Evolutionary conservation across 2,113 vertebrate genomes (phyloP), one percentile per base, ranked within the genome.

Genomic region (Chaetura pelagica): DNA sequence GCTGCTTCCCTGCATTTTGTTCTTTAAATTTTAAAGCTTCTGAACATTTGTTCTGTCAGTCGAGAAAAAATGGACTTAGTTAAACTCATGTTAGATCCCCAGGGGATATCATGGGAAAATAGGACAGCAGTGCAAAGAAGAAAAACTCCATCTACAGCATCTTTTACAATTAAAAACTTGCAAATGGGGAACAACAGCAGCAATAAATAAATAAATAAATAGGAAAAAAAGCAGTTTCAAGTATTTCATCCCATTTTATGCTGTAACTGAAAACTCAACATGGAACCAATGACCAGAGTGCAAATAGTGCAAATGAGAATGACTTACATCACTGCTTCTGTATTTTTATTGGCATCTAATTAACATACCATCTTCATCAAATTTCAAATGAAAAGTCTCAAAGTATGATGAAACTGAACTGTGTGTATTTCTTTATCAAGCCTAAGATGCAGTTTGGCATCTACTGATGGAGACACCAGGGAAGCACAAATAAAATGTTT

Each of bases 21-120:
- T 96, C 69, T 97, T 97, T 93, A 97, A 96, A 97, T 96, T 97
- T 97, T 96, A 96, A 97, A 97, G 88, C 94, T 75, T 90, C 86
- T 97, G 92, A 97, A 96, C 84, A 93, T 94, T 96, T 96, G 87
- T 89, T 95, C 92, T 95, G 90, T 93, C 95, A 96, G 90, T 96
- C 26, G 93, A 96, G 75, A 96, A 94, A 90, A 96, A 97, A 96
- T 89, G 94, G 93, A 95, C 95, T 97, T 90, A 93, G 89, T 97
- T 94, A 96, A 96, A 96, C 94, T 89, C 88, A 89, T 94, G 86
- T 94, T 93, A 93, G 85, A 93, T 94, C 94, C 96, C 95, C 59
- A 0, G 87, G 84, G 95, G 96, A 66, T 94, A 92, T 83, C 72
- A 95, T 4, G 2, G 91, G 89, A 96, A 97, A 97, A 97, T 97